Evolutionary conservation across 2,797 vertebrate genomes (phyloP), one percentile per base, ranked within the genome.

Genomic region (Chromis chromis): DNA sequence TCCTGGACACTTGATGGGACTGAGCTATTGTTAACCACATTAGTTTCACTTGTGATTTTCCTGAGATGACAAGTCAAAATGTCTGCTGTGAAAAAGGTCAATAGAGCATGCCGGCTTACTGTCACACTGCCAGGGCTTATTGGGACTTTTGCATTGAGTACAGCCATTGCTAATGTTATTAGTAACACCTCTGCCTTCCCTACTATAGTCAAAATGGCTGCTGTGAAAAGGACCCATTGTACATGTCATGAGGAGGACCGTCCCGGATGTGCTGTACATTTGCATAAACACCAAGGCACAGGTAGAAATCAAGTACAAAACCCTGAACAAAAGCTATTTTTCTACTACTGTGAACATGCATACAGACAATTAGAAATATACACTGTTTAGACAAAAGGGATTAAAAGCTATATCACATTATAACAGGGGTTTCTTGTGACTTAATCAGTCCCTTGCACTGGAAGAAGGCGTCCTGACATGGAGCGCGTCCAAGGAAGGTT

Each of bases 381-480:
- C 4, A 4, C 6, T 49, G 31, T 2, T 70, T 58, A 64, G 6
- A 53, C 0, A 14, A 70, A 64, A 54, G 31, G 0, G 25, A 48
- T 14, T 14, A n/a, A 48, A 48, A 22, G 8, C 7, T 6, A 25
- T 13, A 13, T 53, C 7, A 12, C 17, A 65, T 53, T n/a, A 42
- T 1, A 50, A 21, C 21, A 11, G 46, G 36, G 19, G 74, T 75
- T 62, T 82, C 66, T 24, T 69, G 53, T 17, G 81, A 59, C 11
- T 78, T 78, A 2, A 64, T 52, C 50, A 99, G 94, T 82, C 98
- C 97, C 91, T 97, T 98, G 92, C 96, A 96, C 82, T 95, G 79
- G 17, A 99, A 95, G 88, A 99, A 99, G 17, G 97, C 96, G 28
- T 96, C 96, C 85, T 97, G 96, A 63, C 90, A 92, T n/a, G 97